phyloP scores from a whole-genome alignment of 2,113 vertebrate genomes.

The Dicrurus megarhynchus region DNA sequence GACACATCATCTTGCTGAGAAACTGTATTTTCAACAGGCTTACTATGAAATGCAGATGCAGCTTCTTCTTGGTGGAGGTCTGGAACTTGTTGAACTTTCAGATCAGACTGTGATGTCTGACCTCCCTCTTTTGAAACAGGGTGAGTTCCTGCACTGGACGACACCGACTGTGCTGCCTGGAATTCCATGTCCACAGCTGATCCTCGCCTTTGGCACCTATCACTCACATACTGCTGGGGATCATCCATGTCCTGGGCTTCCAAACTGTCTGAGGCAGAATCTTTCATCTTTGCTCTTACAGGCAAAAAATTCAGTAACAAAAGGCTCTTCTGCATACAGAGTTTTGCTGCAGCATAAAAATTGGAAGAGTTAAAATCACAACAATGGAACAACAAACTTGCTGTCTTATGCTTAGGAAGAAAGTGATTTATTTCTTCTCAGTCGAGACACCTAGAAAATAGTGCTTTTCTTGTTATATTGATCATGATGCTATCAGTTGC shows the following conservation, averaged over 20 bases:
- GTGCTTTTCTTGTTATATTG: neutral
- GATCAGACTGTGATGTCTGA: neutral
- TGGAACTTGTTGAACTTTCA: neutral
- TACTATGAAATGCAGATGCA: constrained; percentile 1
- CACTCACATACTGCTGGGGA: neutral
- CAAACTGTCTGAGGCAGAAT: neutral
- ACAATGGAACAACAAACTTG: neutral
- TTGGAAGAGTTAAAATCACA: neutral
- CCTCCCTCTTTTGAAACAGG: neutral
- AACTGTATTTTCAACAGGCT: constrained; percentile 68
- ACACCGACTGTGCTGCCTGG: constrained; percentile 59
- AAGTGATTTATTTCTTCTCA: neutral
- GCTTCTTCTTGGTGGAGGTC: constrained; percentile 14
- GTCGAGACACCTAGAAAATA: neutral
- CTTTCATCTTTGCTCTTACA: constrained; percentile 47
- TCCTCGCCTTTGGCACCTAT: constrained; percentile 51
- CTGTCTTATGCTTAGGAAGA: neutral
- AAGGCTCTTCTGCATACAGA: constrained; percentile 90
- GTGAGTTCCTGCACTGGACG: neutral
- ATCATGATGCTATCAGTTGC: neutral
- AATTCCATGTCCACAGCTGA: constrained; percentile 81
- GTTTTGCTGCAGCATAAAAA: constrained; percentile 78
- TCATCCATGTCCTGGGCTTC: constrained; percentile 25
- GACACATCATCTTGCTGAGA: constrained; percentile 73
- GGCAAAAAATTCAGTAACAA: constrained; percentile 86